Percentiles rank a stretch among this genome's conserved stretches.
Evolutionary conservation across 1,140 invertebrate genomes (phyloP).

Genomic region (Pararge aegeria): DNA sequence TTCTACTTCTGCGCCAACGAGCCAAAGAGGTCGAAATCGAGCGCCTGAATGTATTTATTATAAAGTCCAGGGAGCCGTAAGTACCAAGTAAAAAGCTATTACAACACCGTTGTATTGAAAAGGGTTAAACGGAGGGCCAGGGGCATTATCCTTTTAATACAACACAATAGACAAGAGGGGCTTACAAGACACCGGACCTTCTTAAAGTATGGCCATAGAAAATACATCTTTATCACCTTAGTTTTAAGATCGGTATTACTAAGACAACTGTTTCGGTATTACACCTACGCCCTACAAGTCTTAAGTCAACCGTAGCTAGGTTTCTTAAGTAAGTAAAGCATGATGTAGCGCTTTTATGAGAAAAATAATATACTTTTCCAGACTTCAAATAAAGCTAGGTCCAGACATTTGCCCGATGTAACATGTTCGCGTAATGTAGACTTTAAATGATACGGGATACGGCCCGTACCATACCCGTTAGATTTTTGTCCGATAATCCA

Average conservation of each 20-base stretch:
- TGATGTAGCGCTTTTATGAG: neutral
- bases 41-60: too few species aligned
- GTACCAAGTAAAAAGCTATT: neutral
- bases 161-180: neutral
- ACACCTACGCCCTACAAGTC: neutral
- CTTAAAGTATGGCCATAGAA: neutral
- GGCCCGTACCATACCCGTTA: too few species aligned
- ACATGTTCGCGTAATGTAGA: too few species aligned
- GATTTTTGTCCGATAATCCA: too few species aligned
- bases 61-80: too few species aligned
- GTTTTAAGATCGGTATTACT: neutral
- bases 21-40: too few species aligned
- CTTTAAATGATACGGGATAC: too few species aligned
- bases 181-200: neutral
- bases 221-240: neutral
- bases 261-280: neutral
- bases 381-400: too few species aligned
- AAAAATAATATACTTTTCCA: neutral
- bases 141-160: slow-evolving; percentile 4
- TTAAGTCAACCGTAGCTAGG: neutral
- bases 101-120: neutral
- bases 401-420: too few species aligned
- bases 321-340: neutral
- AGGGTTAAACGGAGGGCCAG: neutral
- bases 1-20: too few species aligned